Base-by-base conservation (phyloP, 1,140 invertebrate species). In the Phymastichus coffea region DNA sequence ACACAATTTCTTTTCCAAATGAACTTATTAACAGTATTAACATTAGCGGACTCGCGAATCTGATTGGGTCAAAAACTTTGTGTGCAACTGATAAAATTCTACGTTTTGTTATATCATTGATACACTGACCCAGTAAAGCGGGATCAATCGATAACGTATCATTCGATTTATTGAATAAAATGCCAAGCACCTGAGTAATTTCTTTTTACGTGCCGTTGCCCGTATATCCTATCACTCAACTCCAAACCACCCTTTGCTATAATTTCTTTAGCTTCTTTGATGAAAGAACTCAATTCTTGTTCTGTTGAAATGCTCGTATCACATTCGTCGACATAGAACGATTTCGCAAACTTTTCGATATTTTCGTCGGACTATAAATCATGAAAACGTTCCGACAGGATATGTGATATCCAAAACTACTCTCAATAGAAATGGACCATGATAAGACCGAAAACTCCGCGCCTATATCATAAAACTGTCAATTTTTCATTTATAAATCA, bases 1-100 rank as follows among this genome's bases (percentile, higher is more conserved):
- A 49, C 68, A 71, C 6, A 47, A 28, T 37, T 62, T n/a, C n/a
- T 20, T 37, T 69, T 52, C 26, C 67, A 40, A 30, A 65, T 58
- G 7, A 68, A 35, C 41, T 62, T 66, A n/a, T n/a, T n/a, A n/a
- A n/a, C 26, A 65, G 63, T 19, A 12, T 20, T 12, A 70, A 41
- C 37, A 55, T 40, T 1, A 47, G 60, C 3, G 67, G 67, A 28
- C 51, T 62, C 1, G 52, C 48, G 20, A 61, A 67, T 10, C 66
- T 66, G 15, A 71, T 62, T 4, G 66, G 66, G 52, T 71, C 68
- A 52, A 63, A 70, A 20, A 71, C 30, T 57, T 51, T 57, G 19
- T 70, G 65, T n/a, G 52, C 43, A 14, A 54, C 17, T 3, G 67
- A 64, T 40, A 69, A 43, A 30, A 69, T 64, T 10, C 30, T 35